Evolutionary conservation across 2,113 vertebrate species (phyloP).

Genomic region (Hystrix brachyura): DNA sequence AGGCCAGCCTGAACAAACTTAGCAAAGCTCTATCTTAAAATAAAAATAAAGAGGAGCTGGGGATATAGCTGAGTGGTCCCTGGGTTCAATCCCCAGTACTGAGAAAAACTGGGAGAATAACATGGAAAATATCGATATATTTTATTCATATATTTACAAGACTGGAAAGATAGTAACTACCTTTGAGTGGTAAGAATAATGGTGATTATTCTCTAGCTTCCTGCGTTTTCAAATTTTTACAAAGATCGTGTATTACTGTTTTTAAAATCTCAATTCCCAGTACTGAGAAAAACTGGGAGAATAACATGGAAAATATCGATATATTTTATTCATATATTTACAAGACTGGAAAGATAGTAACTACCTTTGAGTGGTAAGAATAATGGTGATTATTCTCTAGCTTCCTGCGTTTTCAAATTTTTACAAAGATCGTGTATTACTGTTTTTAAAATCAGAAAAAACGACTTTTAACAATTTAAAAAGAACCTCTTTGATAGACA

Average conservation of each 20-base stretch:
- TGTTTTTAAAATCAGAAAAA: slow-evolving; percentile 58
- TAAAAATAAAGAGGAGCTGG: not conserved
- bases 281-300: not conserved
- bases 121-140: slow-evolving; percentile 16
- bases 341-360: not conserved
- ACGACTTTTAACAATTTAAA: not conserved
- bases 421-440: slow-evolving; percentile 8
- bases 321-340: slow-evolving; percentile 25
- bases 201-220: not conserved
- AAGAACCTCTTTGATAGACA: not conserved
- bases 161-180: not conserved
- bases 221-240: slow-evolving; percentile 51
- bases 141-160: slow-evolving; percentile 23
- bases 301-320: slow-evolving; percentile 37
- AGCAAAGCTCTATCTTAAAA: not conserved
- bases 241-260: slow-evolving; percentile 3
- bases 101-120: slow-evolving; percentile 27
- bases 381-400: not conserved
- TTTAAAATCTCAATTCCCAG: not conserved
- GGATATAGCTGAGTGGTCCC: not conserved
- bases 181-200: slow-evolving; percentile 26
- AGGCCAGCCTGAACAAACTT: too few relatives aligned
- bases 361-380: not conserved
- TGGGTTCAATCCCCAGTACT: not conserved
- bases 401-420: slow-evolving; percentile 49